Evolutionary conservation across 2,888 invertebrate genomes (phyloP).

Genomic region (Noctuana brunneofusca): DNA sequence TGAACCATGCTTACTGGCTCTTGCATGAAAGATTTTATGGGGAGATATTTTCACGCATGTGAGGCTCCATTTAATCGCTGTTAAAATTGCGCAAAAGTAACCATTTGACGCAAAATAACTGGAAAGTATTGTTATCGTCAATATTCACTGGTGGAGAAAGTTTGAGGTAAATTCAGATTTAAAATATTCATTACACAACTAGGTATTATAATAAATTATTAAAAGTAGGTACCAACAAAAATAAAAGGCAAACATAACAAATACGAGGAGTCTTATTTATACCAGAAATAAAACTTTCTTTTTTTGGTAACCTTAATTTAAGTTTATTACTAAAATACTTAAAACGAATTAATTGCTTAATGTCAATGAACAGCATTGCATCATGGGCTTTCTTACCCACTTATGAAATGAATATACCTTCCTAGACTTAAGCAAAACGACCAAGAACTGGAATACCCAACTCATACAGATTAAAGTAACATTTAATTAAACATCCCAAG

Average conservation of each 20-base stretch:
- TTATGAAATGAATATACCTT: conserved; percentile 6
- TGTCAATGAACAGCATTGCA: not conserved
- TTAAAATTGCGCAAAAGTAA: conserved; percentile 10
- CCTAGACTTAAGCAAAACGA: not conserved
- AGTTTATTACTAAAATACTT: too few relatives aligned
- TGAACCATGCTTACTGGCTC: conserved; percentile 15
- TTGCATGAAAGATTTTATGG: conserved; percentile 21
- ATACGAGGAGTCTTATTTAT: too few relatives aligned
- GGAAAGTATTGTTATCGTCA: not conserved
- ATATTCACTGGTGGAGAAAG: not conserved
- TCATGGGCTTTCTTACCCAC: conserved; percentile 1
- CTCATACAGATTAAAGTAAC: conserved; percentile 20
- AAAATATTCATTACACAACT: too few relatives aligned
- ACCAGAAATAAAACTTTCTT: too few relatives aligned
- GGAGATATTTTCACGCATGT: conserved; percentile 20
- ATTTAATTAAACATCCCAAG: conserved; percentile 29
- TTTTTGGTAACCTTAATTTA: too few relatives aligned
- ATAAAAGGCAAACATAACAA: too few relatives aligned
- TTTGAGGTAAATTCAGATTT: not conserved
- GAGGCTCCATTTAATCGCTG: conserved; percentile 12
- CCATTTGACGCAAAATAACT: not conserved
- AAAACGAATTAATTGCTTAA: too few relatives aligned
- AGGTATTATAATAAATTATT: too few relatives aligned
- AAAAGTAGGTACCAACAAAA: too few relatives aligned
- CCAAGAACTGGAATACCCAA: not conserved